Evolutionary conservation across 2,113 vertebrate species (phyloP).

Genomic region (Tachuris rubrigastra): DNA sequence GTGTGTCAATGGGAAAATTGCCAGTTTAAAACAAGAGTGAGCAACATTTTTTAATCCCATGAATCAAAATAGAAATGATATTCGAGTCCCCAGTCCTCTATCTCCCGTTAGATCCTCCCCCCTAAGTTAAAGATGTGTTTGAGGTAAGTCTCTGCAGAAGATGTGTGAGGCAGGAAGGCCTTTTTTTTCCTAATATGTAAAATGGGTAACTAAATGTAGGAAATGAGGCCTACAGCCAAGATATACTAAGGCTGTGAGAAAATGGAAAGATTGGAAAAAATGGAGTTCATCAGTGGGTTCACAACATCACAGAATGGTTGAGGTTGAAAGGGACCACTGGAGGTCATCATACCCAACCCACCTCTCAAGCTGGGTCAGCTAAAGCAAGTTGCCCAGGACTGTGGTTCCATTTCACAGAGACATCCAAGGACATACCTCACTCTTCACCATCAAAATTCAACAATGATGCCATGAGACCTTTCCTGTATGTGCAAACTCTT

Average conservation of each 20-base stretch:
- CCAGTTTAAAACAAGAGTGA: not conserved
- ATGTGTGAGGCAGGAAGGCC: not conserved
- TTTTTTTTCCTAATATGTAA: not conserved
- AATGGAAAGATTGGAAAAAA: not conserved
- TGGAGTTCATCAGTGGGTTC: fast-evolving
- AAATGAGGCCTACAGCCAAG: not conserved
- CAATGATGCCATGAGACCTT: not conserved
- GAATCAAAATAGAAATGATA: not conserved
- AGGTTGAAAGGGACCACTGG: not conserved
- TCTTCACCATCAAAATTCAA: not conserved
- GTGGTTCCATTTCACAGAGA: not conserved
- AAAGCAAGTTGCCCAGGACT: not conserved
- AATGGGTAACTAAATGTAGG: not conserved
- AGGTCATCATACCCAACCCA: not conserved
- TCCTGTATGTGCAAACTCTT: not conserved
- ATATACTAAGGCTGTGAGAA: not conserved
- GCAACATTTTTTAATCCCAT: not conserved
- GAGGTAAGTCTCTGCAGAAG: not conserved
- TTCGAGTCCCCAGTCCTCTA: not conserved
- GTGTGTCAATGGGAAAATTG: slow-evolving; percentile 6
- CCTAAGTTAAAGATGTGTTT: not conserved
- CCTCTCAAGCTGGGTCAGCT: not conserved
- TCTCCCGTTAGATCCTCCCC: not conserved
- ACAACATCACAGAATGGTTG: not conserved
- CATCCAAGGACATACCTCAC: not conserved